Conservation (phyloP, 1,140 invertebrate species). For the Pseudomyrmex flavicornis region DNA sequence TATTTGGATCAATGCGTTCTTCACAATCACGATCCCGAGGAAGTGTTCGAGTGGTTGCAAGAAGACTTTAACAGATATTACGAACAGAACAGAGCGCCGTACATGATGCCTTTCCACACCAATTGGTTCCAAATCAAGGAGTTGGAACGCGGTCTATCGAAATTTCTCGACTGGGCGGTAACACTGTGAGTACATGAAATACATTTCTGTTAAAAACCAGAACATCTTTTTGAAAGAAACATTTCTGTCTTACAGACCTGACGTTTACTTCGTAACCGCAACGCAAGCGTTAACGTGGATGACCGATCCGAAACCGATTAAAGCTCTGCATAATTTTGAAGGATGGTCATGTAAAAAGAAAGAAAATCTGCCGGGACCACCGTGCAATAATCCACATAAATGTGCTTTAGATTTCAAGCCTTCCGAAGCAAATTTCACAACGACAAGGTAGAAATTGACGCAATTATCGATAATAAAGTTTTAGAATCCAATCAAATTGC, state of each 20-base stretch:
- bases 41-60: conserved; percentile 95
- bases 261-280: conserved; percentile 96
- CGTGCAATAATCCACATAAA: conserved; percentile 93
- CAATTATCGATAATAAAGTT: background rate
- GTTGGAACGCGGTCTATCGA: conserved; percentile 92
- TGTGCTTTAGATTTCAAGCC: conserved; percentile 93
- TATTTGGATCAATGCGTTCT: conserved; percentile 97
- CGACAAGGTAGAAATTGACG: conserved; percentile 86
- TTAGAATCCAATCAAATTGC: background rate
- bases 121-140: conserved; percentile 97
- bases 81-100: conserved; percentile 94
- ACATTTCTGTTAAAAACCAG: background rate
- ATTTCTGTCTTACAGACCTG: conserved; percentile 87
- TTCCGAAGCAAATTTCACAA: conserved; percentile 90
- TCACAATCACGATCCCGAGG: conserved; percentile 93
- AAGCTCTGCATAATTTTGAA: conserved; percentile 90
- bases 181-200: conserved; percentile 87
- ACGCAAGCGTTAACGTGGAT: conserved; percentile 96
- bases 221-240: conserved; percentile 20
- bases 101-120: conserved; percentile 97
- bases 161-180: conserved; percentile 94
- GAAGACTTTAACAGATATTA: conserved; percentile 96
- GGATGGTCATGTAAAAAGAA: conserved; percentile 93
- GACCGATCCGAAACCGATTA: conserved; percentile 92
- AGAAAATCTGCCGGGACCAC: conserved; percentile 88